These are phyloP conservation scores for Discoglossus pictus DNA, from an alignment of 2,797 vertebrate genomes.

Conservation along the genomic window DNA sequence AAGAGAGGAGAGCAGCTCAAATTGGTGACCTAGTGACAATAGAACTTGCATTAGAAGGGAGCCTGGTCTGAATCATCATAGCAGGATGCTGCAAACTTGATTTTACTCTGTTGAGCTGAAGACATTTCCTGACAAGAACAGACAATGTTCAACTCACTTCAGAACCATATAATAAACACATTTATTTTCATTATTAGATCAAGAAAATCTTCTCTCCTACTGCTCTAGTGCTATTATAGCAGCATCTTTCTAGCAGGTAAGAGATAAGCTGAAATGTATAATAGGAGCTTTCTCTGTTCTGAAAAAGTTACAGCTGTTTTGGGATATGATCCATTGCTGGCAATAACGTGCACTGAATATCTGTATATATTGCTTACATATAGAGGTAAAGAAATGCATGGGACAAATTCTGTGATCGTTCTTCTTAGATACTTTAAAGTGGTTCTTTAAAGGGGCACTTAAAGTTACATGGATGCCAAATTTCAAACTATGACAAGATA, in stretches of 20 bases:
- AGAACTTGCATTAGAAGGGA: conserved; percentile 19
- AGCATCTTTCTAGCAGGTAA: conserved; percentile 5
- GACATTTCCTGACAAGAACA: background rate
- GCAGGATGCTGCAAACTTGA: background rate
- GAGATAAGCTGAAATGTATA: conserved; percentile 4
- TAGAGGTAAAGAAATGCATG: no score
- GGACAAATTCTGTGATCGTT: no score
- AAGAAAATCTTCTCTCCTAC: conserved; percentile 12
- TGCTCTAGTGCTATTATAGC: conserved; percentile 4
- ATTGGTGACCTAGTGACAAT: conserved; percentile 36
- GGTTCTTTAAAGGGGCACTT: no score
- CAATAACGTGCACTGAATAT: no score
- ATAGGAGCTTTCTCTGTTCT: background rate
- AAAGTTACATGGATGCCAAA: no score
- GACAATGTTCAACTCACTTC: background rate
- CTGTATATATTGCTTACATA: no score
- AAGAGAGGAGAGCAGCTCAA: conserved; percentile 34
- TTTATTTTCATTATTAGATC: conserved; percentile 12
- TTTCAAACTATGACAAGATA: no score
- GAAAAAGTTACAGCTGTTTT: no score
- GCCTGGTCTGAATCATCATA: background rate
- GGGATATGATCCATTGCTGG: no score
- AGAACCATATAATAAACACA: conserved; percentile 3
- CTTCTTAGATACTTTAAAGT: no score
- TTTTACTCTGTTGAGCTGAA: background rate